Evolutionary conservation across 2,113 vertebrate species (phyloP).

Genomic region (Equus przewalskii): DNA sequence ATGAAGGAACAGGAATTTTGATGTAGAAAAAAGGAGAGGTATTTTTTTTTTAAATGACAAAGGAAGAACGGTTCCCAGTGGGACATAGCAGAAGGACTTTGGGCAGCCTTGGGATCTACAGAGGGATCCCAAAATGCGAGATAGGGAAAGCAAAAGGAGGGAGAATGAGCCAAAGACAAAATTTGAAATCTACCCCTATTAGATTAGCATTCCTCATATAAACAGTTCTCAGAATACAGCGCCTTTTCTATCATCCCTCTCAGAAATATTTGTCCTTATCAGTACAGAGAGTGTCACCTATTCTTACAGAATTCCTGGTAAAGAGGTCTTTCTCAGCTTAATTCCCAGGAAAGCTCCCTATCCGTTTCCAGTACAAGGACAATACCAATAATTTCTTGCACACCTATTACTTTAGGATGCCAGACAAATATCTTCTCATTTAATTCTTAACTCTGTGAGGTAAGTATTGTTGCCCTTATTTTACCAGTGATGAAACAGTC

Average conservation of each 20-base stretch:
- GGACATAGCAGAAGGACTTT: background rate
- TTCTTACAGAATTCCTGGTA: background rate
- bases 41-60: background rate
- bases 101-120: background rate
- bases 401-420: background rate
- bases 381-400: too few species aligned
- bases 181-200: background rate
- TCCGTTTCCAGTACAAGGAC: background rate
- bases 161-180: background rate
- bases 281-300: too few species aligned
- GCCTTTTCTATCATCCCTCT: background rate
- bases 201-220: accelerated
- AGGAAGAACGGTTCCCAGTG: background rate
- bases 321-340: background rate
- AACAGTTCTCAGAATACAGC: background rate
- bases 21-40: background rate
- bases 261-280: background rate
- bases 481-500: background rate
- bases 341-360: background rate
- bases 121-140: background rate
- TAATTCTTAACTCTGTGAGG: background rate
- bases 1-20: background rate
- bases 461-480: too few species aligned
- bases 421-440: background rate
- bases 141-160: background rate